phyloP scores from a whole-genome alignment of 2,113 vertebrate genomes.

The Arizona elegans region DNA sequence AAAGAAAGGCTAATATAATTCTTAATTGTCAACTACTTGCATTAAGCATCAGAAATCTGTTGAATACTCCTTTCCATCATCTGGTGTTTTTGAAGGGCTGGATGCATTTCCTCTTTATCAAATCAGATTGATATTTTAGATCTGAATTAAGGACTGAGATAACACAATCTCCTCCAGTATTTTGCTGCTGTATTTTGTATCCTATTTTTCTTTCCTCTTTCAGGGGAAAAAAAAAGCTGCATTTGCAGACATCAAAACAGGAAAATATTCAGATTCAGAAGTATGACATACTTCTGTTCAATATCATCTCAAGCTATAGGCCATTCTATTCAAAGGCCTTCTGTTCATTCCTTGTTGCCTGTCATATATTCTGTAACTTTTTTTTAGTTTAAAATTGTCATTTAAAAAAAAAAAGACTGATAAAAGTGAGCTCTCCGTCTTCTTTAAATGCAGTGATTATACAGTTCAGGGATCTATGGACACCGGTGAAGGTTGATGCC shows the following conservation, averaged over 20 bases:
- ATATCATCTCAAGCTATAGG: not conserved
- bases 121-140: conserved; percentile 34
- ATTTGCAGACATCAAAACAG: conserved; percentile 34
- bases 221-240: conserved; percentile 46
- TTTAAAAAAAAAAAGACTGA: no score
- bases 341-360: not conserved
- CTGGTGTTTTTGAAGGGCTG: not conserved
- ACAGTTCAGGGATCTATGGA: not conserved
- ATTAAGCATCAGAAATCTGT: conserved; percentile 16
- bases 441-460: not conserved
- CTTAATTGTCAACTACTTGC: conserved; percentile 2
- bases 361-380: not conserved
- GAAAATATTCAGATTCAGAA: conserved; percentile 15
- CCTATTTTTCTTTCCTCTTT: conserved; percentile 17
- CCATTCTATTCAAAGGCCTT: not conserved
- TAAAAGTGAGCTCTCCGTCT: no score
- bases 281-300: not conserved
- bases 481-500: not conserved
- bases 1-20: conserved; percentile 2
- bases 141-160: conserved; percentile 2
- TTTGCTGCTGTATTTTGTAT: conserved; percentile 45
- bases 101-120: not conserved
- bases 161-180: not conserved
- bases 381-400: not conserved
- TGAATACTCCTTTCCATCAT: conserved; percentile 19